Base-by-base conservation (phyloP, 1,140 invertebrate genomes). In the Drosophila biarmipes region DNA sequence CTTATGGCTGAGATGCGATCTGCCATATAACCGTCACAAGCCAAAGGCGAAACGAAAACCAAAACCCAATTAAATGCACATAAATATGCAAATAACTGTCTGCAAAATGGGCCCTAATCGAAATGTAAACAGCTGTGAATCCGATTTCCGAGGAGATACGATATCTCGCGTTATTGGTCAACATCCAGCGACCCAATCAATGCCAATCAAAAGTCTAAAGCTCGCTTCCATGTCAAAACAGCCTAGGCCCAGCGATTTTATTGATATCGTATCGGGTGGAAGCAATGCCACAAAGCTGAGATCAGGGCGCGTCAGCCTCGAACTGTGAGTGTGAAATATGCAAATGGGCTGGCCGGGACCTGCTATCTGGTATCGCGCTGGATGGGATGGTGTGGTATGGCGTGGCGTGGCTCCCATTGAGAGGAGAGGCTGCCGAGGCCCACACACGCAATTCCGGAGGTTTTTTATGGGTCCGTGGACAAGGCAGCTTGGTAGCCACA, bases 91-190 rank as follows among this genome's bases (percentile, higher is more conserved):
- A 84, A 87, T 82, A 61, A 40, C 27, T 48, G 58, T 17, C 73
- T 24, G 45, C 46, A 55, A 67, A 82, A 82, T 87, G 66, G 69
- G 56, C 55, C 37, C 73, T 89, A 86, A 87, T 89, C 86, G 82
- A 84, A 89, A 84, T 89, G 84, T 87, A 87, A 87, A 77, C 74
- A 87, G 84, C 82, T 69, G 79, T 89, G 82, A 79, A 79, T 89
- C 52, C 43, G n/a, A 34, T 35, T 48, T 73, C 57, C 56, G 56
- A 42, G 51, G 14, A 58, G 61, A 68, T 74, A 34, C 63, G 64
- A 62, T 57, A 54, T 29, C 49, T 19, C 67, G 31, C 42, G 34
- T 68, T 63, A 61, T 86, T 89, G 62, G 74, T 67, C 54, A 86
- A 86, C 45, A 52, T 53, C 14, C 64, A 40, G 45, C 55, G 46